Percentiles rank a stretch among this genome's conserved stretches.
These are phyloP conservation scores for Lepus oiostolus DNA, from an alignment of 2,797 vertebrate species.

Conservation along the genomic window DNA sequence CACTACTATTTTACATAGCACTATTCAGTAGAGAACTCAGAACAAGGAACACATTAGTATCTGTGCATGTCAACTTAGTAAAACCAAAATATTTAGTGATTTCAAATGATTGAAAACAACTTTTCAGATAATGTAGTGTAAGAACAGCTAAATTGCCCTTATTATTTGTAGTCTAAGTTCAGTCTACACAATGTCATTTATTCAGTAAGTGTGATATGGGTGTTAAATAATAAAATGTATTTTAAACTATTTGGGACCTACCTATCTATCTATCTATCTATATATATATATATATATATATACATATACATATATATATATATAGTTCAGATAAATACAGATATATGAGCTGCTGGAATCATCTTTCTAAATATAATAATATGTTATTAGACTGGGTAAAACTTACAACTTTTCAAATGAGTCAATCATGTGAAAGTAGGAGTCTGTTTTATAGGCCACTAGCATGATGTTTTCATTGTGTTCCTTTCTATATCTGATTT, in stretches of 20 bases:
- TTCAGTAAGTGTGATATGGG: not conserved
- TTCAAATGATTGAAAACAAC: slow-evolving; percentile 66
- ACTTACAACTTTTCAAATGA: not conserved
- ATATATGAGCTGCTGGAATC: not conserved
- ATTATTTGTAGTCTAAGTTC: slow-evolving; percentile 15
- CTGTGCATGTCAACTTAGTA: slow-evolving; percentile 58
- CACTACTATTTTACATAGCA: slow-evolving; percentile 46
- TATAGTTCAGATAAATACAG: no score
- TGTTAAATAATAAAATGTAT: slow-evolving; percentile 10
- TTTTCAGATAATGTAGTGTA: slow-evolving; percentile 43
- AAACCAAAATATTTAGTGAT: slow-evolving; percentile 57
- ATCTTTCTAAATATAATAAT: not conserved
- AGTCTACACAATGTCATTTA: not conserved
- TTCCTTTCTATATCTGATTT: not conserved
- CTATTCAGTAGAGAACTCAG: slow-evolving; percentile 29
- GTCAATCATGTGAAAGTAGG: not conserved
- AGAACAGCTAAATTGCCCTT: not conserved
- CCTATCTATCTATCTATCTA: not conserved
- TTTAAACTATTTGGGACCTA: not conserved
- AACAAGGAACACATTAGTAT: slow-evolving; percentile 59
- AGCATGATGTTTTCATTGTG: not conserved
- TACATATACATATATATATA: not conserved
- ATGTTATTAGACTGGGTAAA: slow-evolving; percentile 9
- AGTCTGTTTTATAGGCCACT: not conserved
- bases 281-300: not conserved